These are phyloP conservation scores for Microplitis deprimator DNA, from an alignment of 2,888 invertebrate species.

Conservation along the genomic window DNA sequence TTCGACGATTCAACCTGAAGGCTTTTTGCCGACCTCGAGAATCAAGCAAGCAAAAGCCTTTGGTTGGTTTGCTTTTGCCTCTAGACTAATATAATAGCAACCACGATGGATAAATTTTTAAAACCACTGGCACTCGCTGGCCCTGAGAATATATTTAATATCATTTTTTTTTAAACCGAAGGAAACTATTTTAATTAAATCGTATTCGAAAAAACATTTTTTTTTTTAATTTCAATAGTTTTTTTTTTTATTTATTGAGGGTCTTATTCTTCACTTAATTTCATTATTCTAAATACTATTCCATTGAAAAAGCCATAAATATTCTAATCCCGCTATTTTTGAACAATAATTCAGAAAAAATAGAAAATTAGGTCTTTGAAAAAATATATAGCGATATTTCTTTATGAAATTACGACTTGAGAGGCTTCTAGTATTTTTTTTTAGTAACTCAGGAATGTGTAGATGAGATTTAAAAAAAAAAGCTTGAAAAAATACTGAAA, in stretches of 20 bases:
- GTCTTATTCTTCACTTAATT: not conserved
- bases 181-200: slow-evolving; percentile 22
- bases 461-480: no score
- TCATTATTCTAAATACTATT: no score
- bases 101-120: slow-evolving; percentile 43
- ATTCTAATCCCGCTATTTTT: no score
- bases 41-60: slow-evolving; percentile 1
- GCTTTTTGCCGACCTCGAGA: slow-evolving; percentile 28
- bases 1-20: slow-evolving; percentile 30
- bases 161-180: slow-evolving; percentile 17
- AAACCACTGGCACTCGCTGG: slow-evolving; percentile 37
- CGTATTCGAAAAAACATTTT: slow-evolving; percentile 9
- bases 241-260: not conserved
- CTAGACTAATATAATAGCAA: slow-evolving; percentile 27
- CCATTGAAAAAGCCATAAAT: no score
- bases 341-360: no score
- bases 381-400: no score
- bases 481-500: no score
- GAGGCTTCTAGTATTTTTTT: no score
- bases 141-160: slow-evolving; percentile 43
- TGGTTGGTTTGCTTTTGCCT: slow-evolving; percentile 13
- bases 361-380: no score
- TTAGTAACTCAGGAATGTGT: no score
- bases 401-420: no score
- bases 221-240: not conserved